These are phyloP conservation scores for Yponomeuta cagnagella DNA, from an alignment of 2,888 invertebrate genomes.

Conservation along the genomic window DNA sequence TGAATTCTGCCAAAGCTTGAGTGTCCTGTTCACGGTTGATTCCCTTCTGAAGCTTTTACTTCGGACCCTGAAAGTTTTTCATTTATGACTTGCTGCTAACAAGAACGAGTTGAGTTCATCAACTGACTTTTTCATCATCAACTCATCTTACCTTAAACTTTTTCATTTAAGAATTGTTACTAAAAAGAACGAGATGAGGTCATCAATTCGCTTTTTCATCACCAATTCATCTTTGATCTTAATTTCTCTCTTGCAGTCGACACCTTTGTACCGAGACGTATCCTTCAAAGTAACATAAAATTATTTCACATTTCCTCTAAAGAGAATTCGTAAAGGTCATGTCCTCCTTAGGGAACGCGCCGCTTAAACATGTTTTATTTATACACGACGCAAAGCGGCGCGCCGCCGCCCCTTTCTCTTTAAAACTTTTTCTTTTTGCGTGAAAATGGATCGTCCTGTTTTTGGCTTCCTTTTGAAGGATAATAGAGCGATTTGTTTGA, in stretches of 20 bases:
- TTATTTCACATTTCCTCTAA: background rate
- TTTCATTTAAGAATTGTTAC: too few species aligned
- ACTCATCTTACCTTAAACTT: background rate
- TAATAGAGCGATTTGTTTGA: conserved; percentile 3
- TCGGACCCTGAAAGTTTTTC: background rate
- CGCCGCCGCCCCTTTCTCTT: conserved; percentile 17
- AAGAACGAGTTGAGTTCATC: background rate
- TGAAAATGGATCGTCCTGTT: conserved; percentile 23
- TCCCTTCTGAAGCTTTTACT: background rate
- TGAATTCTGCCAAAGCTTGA: conserved; percentile 7
- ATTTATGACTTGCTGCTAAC: too few species aligned
- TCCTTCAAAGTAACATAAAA: background rate
- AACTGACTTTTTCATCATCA: background rate
- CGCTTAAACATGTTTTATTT: conserved; percentile 21
- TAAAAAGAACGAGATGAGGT: background rate
- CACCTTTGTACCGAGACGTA: background rate
- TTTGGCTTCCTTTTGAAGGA: conserved; percentile 2
- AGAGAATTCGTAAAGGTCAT: conserved; percentile 13
- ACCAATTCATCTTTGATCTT: too few species aligned
- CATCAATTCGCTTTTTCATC: background rate
- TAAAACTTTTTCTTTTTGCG: conserved; percentile 19
- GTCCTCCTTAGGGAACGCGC: conserved; percentile 13
- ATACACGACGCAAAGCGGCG: conserved; percentile 16
- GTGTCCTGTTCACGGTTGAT: conserved; percentile 1
- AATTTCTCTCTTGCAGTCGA: too few species aligned